These are phyloP conservation scores for Diogma glabrata DNA, from an alignment of 2,888 invertebrate species.

Conservation along the genomic window DNA sequence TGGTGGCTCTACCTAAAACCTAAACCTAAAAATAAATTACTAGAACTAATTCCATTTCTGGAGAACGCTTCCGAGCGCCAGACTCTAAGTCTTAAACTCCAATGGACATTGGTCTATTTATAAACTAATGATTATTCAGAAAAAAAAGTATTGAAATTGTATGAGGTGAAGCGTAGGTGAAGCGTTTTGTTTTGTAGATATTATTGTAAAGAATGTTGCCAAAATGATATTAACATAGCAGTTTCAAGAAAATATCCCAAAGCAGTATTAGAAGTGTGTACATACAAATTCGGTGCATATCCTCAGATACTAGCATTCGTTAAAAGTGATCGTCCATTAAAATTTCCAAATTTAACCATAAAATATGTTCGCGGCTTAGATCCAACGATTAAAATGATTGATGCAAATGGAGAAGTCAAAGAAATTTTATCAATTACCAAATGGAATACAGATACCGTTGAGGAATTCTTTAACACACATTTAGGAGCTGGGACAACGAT, in stretches of 20 bases:
- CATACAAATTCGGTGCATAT: conserved; percentile 95
- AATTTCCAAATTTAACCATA: conserved; percentile 84
- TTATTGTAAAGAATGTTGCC: conserved; percentile 68
- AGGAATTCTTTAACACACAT: conserved; percentile 89
- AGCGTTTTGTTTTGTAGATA: too few species aligned
- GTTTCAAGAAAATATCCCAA: conserved; percentile 71
- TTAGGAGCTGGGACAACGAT: conserved; percentile 46
- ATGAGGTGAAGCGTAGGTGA: too few species aligned
- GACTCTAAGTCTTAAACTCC: too few species aligned
- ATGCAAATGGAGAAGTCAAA: conserved; percentile 69
- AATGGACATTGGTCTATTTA: too few species aligned
- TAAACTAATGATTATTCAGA: too few species aligned
- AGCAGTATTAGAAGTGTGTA: conserved; percentile 91
- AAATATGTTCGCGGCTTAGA: conserved; percentile 89
- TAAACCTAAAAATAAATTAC: too few species aligned
- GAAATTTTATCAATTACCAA: conserved; percentile 92
- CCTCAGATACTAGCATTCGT: conserved; percentile 98
- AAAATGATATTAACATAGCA: conserved; percentile 54
- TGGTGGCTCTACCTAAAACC: too few species aligned
- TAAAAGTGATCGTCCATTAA: conserved; percentile 79
- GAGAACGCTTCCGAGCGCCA: too few species aligned
- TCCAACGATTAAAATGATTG: conserved; percentile 84
- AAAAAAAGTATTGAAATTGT: too few species aligned
- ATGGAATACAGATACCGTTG: conserved; percentile 97
- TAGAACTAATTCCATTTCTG: too few species aligned